Base-by-base conservation (phyloP, 2,113 vertebrate genomes). In the Laterallus jamaicensis region DNA sequence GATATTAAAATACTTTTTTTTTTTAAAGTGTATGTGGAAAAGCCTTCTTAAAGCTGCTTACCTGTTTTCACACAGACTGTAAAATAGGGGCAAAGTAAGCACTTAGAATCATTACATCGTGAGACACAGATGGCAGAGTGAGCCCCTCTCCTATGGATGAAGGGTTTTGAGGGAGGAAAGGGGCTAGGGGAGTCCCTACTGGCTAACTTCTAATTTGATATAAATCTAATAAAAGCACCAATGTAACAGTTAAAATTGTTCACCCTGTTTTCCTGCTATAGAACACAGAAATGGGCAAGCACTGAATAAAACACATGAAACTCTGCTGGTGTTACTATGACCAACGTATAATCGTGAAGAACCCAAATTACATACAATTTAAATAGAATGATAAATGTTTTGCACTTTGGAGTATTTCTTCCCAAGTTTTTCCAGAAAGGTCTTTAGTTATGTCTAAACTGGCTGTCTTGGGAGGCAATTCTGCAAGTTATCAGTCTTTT, bases 371-470 rank as follows among this genome's bases (percentile, higher is more conserved):
- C 50, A 84, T 63, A 55, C 82, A 50, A 86, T 84, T 77, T 81
- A 78, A 77, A 89, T 37, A 52, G 20, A 58, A 52, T 78, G 55
- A 89, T 69, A 74, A 69, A 92, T 66, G 16, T 32, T 50, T 63
- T 77, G 19, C 28, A 69, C 77, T 87, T 84, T 24, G 52, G 55
- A 69, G 31, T 83, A 95, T 81, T 86, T 91, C 59, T 84, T 81
- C 56, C 25, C 18, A 82, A 50, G 54, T 84, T 94, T 92, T 89
- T 84, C 70, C 81, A 86, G 67, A 78, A 64, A 92, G 75, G 78
- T 64, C 74, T 93, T 88, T 56, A 75, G 49, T 93, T 92, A 86
- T 32, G 40, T 71, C 64, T 86, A 70, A 92, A 92, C 55, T 73
- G 40, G 14, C 44, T 94, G 63, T 77, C 93, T 84, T 4, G 12